These are phyloP conservation scores for Tachuris rubrigastra DNA, from an alignment of 2,113 vertebrate species.

Conservation along the genomic window DNA sequence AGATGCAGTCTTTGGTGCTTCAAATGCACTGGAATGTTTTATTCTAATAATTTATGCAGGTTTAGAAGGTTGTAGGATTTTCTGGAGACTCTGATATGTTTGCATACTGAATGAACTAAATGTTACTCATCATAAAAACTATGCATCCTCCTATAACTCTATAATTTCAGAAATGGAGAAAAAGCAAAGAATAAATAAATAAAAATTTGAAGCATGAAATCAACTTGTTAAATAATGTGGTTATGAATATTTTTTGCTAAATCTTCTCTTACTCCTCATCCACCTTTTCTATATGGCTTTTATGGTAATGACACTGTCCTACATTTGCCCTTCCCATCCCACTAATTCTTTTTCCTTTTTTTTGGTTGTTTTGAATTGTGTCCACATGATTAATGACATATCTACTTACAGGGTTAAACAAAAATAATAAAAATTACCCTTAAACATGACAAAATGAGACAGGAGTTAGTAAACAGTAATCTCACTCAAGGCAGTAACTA, in stretches of 20 bases:
- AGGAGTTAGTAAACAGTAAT: not conserved
- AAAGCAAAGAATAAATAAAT: not conserved
- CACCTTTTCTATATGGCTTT: not conserved
- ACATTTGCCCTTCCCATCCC: not conserved
- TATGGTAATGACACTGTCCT: not conserved
- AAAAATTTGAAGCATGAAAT: not conserved
- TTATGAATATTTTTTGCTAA: not conserved
- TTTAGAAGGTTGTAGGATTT: not conserved
- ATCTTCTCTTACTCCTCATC: not conserved
- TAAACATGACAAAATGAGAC: not conserved
- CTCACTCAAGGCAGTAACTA: not conserved
- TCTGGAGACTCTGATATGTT: fast-evolving
- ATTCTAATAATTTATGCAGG: not conserved
- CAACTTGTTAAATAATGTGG: not conserved
- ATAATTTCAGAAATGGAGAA: not conserved
- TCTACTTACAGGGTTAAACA: not conserved
- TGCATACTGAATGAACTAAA: not conserved
- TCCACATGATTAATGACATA: not conserved
- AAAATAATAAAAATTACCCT: not conserved
- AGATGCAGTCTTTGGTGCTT: not conserved
- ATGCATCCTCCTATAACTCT: fast-evolving
- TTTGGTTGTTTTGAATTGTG: fast-evolving
- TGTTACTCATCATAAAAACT: not conserved
- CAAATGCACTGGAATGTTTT: not conserved
- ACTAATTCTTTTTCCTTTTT: not conserved